Conservation (phyloP, 2,797 vertebrate species). For the Myotis planiceps region DNA sequence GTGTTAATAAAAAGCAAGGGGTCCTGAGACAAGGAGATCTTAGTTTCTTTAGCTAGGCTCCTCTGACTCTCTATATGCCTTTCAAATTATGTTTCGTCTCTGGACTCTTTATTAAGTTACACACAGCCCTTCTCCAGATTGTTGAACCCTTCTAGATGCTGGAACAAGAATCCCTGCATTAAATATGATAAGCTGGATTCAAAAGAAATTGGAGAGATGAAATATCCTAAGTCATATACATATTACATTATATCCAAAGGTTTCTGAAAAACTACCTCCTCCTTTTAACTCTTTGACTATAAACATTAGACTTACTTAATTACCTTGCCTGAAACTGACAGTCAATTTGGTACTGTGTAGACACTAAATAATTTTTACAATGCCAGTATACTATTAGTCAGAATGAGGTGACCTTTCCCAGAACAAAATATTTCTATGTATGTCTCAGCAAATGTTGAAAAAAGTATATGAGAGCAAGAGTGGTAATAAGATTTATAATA, state of each 20-base stretch:
- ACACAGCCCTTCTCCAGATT: no score
- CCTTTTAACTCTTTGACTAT: not conserved
- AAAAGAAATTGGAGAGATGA: not conserved
- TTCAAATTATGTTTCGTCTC: no score
- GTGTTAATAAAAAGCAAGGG: no score
- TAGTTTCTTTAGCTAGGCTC: no score
- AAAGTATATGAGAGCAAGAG: conserved; percentile 59
- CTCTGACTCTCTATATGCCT: no score
- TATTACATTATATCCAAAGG: not conserved
- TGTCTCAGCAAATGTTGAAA: conserved; percentile 80
- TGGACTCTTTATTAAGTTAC: no score
- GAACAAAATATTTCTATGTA: conserved; percentile 66
- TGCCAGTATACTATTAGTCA: conserved; percentile 66
- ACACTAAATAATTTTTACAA: conserved; percentile 66
- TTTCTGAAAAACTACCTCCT: not conserved
- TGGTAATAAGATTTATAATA: conserved; percentile 76
- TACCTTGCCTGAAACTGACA: conserved; percentile 19
- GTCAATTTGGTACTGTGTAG: conserved; percentile 58
- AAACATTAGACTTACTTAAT: not conserved
- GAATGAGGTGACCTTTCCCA: conserved; percentile 80
- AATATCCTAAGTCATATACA: not conserved
- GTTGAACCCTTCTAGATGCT: no score
- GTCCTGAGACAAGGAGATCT: no score
- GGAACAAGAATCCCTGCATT: no score
- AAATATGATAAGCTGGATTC: not conserved